Evolutionary conservation across 2,797 vertebrate species (phyloP), one percentile per base, ranked within the genome.

Genomic region (Odontamblyopus rebecca): DNA sequence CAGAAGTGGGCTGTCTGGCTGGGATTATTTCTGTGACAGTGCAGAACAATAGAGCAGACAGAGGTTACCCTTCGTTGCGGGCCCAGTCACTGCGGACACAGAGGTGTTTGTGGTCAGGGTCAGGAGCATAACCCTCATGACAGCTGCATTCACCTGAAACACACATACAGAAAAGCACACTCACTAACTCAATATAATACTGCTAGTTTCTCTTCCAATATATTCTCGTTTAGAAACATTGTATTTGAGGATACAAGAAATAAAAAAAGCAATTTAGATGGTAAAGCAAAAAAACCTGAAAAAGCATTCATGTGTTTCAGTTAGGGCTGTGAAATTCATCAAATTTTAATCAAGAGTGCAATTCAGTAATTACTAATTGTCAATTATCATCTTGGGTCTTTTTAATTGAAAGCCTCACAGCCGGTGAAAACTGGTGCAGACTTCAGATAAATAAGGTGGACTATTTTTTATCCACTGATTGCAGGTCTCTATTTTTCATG

Each of bases 41-140:
- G 23, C 15, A 63, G 56, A 79, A 51, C 64, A 56, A 71, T 70
- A 2, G 18, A 68, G 72, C 69, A 72, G 64, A 67, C 9, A 57
- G 48, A 61, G 82, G 96, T 95, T 90, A 99, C 98, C 98, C 98
- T 89, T 99, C 97, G 0, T 98, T 99, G 77, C 96, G 96, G 67
- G 96, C 97, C 98, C 98, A 99, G 92, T 99, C 96, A 0, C 93
- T 98, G 70, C 98, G 96, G 53, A 98, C 84, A 51, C 98, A 99
- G 74, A 99, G 92, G 88, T 99, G 97, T 67, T 93, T 93, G 77
- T 99, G 96, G 48, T 94, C 93, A 0, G 96, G 96, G 89, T 99
- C 98, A 0, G 97, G 96, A 48, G 96, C 93, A 0, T 97, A 99
- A 71, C 98, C 98, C 78, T 98, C 97, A 0, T 98, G 96, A 88